Conservation (phyloP, 2,113 vertebrate genomes). For the Galbula dea region DNA sequence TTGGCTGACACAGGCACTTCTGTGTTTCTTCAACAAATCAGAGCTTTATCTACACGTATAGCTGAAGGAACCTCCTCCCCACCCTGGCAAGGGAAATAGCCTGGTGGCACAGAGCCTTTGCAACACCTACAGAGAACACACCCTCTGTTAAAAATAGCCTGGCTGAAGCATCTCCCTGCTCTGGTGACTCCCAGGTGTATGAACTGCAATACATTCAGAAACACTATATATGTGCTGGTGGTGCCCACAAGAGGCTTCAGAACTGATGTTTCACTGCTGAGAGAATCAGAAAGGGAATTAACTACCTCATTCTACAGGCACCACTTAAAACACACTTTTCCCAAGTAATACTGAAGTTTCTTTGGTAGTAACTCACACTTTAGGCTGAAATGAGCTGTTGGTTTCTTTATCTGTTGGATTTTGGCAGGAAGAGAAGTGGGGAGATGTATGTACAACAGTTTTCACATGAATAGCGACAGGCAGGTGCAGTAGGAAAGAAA, state of each 20-base stretch:
- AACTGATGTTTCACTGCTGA: background rate
- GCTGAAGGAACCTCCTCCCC: background rate
- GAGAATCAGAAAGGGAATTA: background rate
- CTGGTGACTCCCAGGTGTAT: background rate
- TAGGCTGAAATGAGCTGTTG: background rate
- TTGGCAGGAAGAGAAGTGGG: rapidly evolving
- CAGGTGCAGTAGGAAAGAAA: background rate
- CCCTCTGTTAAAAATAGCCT: background rate
- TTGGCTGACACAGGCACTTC: background rate
- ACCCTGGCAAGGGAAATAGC: background rate
- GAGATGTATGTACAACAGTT: rapidly evolving
- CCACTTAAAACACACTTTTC: background rate
- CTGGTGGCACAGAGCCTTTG: background rate
- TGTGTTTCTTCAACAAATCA: background rate
- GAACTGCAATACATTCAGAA: background rate
- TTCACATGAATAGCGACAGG: background rate
- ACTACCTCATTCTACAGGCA: background rate
- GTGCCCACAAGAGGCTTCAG: background rate
- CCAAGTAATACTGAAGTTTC: background rate
- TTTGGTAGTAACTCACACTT: background rate
- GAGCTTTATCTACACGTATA: background rate
- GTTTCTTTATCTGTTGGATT: background rate
- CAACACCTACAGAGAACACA: background rate
- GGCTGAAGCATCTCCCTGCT: background rate
- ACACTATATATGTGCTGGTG: background rate